phyloP scores from a whole-genome alignment of 2,888 invertebrate genomes.

The Lysandra bellargus region DNA sequence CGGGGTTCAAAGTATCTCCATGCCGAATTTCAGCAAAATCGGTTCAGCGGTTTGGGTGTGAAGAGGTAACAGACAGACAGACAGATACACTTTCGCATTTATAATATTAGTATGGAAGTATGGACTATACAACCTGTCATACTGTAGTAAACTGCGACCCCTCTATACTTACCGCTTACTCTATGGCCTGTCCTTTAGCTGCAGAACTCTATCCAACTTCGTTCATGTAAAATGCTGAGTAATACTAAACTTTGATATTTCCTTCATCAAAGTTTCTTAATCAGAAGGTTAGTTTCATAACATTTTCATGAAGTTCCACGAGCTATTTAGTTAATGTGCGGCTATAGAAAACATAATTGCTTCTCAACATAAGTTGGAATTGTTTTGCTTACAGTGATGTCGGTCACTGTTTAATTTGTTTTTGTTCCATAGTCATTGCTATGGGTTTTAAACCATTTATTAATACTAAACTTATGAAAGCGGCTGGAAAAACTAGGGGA shows the following conservation, averaged over 20 bases:
- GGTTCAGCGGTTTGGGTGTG: too few relatives aligned
- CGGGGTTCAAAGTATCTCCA: too few relatives aligned
- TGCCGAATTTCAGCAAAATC: too few relatives aligned
- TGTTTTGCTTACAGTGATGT: not conserved
- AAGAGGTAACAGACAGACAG: too few relatives aligned
- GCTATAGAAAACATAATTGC: constrained; percentile 4
- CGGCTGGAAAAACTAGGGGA: too few relatives aligned
- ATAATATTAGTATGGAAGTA: too few relatives aligned
- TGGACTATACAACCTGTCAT: too few relatives aligned
- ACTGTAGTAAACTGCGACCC: not conserved
- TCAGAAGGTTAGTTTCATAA: constrained; percentile 50
- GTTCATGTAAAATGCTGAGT: constrained; percentile 26
- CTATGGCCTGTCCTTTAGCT: not conserved
- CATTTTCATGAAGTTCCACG: constrained; percentile 37
- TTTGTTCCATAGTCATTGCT: too few relatives aligned
- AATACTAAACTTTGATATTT: constrained; percentile 28
- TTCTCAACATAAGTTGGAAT: not conserved
- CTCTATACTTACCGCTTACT: not conserved
- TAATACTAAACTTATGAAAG: too few relatives aligned
- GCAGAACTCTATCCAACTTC: constrained; percentile 25
- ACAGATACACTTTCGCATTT: too few relatives aligned
- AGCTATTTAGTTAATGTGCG: constrained; percentile 10
- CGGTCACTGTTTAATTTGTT: not conserved
- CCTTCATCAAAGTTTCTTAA: constrained; percentile 42
- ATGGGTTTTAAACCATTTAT: too few relatives aligned